These are phyloP conservation scores for Drosophila navojoa DNA, from an alignment of 1,140 invertebrate genomes.

Conservation along the genomic window DNA sequence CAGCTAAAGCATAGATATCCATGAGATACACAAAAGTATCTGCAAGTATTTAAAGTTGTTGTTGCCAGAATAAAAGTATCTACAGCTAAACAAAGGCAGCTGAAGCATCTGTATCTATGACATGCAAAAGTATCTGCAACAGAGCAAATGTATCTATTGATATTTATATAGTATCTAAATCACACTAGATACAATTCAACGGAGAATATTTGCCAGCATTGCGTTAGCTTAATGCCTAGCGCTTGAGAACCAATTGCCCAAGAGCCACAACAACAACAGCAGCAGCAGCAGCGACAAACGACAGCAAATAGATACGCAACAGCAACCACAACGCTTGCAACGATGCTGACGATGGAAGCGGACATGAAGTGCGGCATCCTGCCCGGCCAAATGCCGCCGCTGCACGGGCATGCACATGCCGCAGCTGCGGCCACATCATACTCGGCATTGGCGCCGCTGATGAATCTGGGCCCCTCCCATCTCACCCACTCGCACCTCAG, in stretches of 20 bases:
- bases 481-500: conserved; percentile 86
- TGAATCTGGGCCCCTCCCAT: conserved; percentile 87
- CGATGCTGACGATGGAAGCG: conserved; percentile 93
- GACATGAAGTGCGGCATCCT: conserved; percentile 93
- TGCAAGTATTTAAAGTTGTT: not conserved
- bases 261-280: not conserved
- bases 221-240: not conserved
- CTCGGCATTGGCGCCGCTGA: conserved; percentile 88
- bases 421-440: conserved; percentile 85
- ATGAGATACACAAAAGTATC: not conserved
- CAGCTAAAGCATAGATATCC: not conserved
- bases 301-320: not conserved
- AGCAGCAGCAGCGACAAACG: not conserved
- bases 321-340: too few species aligned
- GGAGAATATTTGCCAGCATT: not conserved
- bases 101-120: not conserved
- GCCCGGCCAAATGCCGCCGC: conserved; percentile 91
- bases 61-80: not conserved
- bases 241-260: not conserved
- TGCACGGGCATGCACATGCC: conserved; percentile 85
- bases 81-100: not conserved
- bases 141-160: too few species aligned
- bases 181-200: too few species aligned
- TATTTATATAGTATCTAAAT: too few species aligned
- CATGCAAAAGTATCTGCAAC: not conserved